Evolutionary conservation across 2,797 vertebrate species (phyloP), one percentile per base, ranked within the genome.

Genomic region (Mareca penelope): DNA sequence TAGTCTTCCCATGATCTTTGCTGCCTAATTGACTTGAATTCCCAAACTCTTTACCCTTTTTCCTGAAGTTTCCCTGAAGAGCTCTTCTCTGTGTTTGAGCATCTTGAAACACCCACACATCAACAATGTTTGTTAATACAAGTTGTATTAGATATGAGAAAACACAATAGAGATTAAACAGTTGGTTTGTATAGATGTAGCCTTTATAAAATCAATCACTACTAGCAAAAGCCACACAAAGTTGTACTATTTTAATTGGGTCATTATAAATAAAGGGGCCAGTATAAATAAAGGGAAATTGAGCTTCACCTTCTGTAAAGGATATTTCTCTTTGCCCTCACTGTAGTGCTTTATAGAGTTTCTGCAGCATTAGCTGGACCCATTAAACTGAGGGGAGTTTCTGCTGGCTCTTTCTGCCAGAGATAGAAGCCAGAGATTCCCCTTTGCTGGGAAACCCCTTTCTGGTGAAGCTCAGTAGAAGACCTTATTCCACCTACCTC

Each of bases 401-500:
- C 83, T 89, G 80, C 40, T 80, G 44, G 9, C 42, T 75, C 4
- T 53, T 84, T 22, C 64, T 83, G 85, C 73, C 72, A 18, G 24
- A 24, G 33, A 12, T 53, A 40, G 24, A 56, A 78, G 53, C 78
- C 76, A 89, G 88, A 94, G 75, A 93, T 96, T 90, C 90, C 90
- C 83, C 67, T 81, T 24, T 81, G 15, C 86, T 81, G 93, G 84
- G 88, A 91, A 95, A 63, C 35, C 78, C 72, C 93, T 61, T 68
- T 29, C 42, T 21, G 77, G 9, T 69, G 50, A 60, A 59, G 68
- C 60, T 22, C n/a, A 31, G 9, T 46, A n/a, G 7, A 10, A 56
- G 73, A 12, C 61, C 56, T 80, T 55, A 7, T 10, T 68, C 50
- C 31, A 18, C 67, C 59, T 68, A n/a, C 21, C 21, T 50, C 29